These are phyloP conservation scores for Cossypha dichroa DNA, from an alignment of 2,797 vertebrate species.

Conservation along the genomic window DNA sequence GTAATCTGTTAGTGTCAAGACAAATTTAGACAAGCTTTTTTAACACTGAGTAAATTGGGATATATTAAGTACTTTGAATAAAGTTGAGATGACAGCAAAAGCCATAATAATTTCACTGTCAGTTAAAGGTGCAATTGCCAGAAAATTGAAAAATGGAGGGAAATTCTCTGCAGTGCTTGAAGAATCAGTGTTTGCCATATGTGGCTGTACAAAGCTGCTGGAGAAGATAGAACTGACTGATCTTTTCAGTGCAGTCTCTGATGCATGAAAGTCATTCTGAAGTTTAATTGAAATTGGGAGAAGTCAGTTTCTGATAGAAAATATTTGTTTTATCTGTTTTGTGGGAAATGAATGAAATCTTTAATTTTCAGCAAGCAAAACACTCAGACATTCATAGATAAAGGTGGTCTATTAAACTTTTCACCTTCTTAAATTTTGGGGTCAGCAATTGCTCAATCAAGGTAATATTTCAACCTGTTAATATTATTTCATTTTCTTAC, in stretches of 20 bases:
- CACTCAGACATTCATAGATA: constrained; percentile 25
- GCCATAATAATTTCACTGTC: constrained; percentile 37
- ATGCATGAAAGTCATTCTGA: constrained; percentile 41
- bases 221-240: constrained; percentile 2
- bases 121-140: constrained; percentile 60
- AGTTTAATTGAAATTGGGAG: constrained; percentile 51
- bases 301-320: constrained; percentile 16
- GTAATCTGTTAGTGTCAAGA: constrained; percentile 17
- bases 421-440: not conserved
- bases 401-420: constrained; percentile 62
- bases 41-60: not conserved
- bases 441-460: constrained; percentile 23
- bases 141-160: constrained; percentile 37
- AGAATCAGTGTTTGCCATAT: not conserved
- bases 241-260: not conserved
- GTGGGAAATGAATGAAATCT: constrained; percentile 41
- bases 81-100: constrained; percentile 48
- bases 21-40: constrained; percentile 13
- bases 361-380: constrained; percentile 35
- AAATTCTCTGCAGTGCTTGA: constrained; percentile 30
- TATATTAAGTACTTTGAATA: constrained; percentile 18
- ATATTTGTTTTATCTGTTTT: constrained; percentile 45
- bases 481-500: not conserved
- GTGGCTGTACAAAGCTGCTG: not conserved
- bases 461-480: constrained; percentile 43